Conservation (phyloP, 2,113 vertebrate genomes). For the Leptobrachium ailaonicum region DNA sequence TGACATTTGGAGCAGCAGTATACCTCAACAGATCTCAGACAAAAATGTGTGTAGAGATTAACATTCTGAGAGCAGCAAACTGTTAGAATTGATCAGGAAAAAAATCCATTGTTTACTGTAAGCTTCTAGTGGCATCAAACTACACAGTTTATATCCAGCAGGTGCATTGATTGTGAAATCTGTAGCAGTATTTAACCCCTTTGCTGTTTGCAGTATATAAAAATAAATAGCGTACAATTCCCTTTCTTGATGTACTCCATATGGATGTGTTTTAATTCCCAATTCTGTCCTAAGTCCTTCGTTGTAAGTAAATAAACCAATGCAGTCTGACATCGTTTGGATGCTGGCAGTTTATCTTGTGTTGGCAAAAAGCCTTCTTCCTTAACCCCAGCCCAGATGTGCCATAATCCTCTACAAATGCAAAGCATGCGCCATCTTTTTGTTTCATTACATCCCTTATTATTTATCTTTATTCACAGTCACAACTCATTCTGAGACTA, state of each 20-base stretch:
- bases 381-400: slow-evolving; percentile 45
- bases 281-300: neutral
- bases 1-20: neutral
- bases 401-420: slow-evolving; percentile 45
- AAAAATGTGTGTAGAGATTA: slow-evolving; percentile 6
- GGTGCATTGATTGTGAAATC: slow-evolving; percentile 18
- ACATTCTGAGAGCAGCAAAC: neutral
- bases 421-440: slow-evolving; percentile 35
- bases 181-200: neutral
- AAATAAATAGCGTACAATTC: neutral
- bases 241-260: slow-evolving; percentile 2
- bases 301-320: slow-evolving; percentile 17
- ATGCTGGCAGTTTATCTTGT: slow-evolving; percentile 27
- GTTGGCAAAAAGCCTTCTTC: slow-evolving; percentile 35
- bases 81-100: slow-evolving; percentile 6
- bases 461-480: slow-evolving; percentile 37
- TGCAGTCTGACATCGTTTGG: slow-evolving; percentile 4
- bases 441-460: slow-evolving; percentile 44
- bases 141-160: slow-evolving; percentile 1
- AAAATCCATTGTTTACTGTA: slow-evolving; percentile 19
- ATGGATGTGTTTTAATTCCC: neutral
- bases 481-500: slow-evolving; percentile 35
- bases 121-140: neutral
- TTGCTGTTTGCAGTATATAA: neutral
- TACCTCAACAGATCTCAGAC: neutral